Base-by-base conservation (phyloP, 1,140 invertebrate genomes). In the Danaus melanippus region DNA sequence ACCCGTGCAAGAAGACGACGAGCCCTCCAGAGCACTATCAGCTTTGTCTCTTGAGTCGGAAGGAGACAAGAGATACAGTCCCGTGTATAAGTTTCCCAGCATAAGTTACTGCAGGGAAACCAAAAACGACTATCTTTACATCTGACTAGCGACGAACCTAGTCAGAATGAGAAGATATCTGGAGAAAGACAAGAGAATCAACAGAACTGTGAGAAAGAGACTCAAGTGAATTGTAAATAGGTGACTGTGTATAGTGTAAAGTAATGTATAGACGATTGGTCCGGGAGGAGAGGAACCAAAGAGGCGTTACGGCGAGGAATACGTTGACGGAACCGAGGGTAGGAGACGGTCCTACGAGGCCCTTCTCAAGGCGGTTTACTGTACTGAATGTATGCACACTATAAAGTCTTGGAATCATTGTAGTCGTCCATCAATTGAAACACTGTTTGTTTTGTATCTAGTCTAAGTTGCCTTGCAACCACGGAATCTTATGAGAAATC, bases 81-180 rank as follows among this genome's bases (percentile, higher is more conserved):
- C 87, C 17, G 87, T 88, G 9, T 88, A 88, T 60, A 87, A 87
- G 61, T 88, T 83, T 60, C 85, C 87, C n/a, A 88, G 81, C 60
- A 87, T 88, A 58, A 77, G 72, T 50, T 86, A 80, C 57, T 86
- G 84, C 60, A 76, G 69, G 50, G 75, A 86, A 62, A 80, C 77
- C 10, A 86, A 83, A 68, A 84, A 83, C 56, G 83, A 86, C 66
- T 86, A 84, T 53, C 67, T 86, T 0, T 86, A 86, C 58, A 86
- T 86, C 59, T 86, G 79, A 84, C 68, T 56, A 69, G 64, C 61
- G 44, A 49, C 69, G 42, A 49, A 62, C 32, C 45, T 70, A 46
- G 44, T 65, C 46, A 63, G 67, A 49, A 46, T 71, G 40, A 64
- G 53, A 61, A 50, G 66, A 39, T 46, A 46, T 21, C 42, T 66